These are phyloP conservation scores for Uropetala carovei DNA, from an alignment of 2,888 invertebrate species.

Conservation along the genomic window DNA sequence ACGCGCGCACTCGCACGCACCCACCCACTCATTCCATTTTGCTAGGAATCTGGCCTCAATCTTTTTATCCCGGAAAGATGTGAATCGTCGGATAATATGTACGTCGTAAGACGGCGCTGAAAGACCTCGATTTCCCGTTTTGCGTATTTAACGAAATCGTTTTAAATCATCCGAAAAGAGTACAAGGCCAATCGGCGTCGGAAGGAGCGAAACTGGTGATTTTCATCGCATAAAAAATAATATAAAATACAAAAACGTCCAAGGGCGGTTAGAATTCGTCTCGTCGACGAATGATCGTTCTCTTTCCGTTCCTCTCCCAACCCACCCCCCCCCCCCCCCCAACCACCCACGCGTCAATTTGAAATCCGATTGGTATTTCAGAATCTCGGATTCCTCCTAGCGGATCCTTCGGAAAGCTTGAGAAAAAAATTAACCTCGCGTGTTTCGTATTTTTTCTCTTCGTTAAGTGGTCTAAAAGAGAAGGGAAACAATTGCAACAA, in stretches of 20 bases:
- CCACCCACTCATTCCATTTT: too few species aligned
- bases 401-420: background rate
- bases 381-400: background rate
- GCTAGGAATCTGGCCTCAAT: too few species aligned
- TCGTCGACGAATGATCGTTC: background rate
- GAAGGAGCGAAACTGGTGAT: background rate
- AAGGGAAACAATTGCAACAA: background rate
- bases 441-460: background rate
- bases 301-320: background rate
- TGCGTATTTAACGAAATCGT: background rate
- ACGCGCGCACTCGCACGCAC: too few species aligned
- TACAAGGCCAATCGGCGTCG: background rate
- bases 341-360: too few species aligned
- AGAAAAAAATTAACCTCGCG: background rate
- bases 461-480: background rate
- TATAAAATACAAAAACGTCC: background rate
- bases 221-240: background rate
- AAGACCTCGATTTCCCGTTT: background rate
- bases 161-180: constrained; percentile 10
- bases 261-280: background rate
- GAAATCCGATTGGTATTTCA: too few species aligned
- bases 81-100: too few species aligned
- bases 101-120: background rate
- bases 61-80: too few species aligned
- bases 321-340: background rate